Evolutionary conservation across 2,113 vertebrate species (phyloP), one percentile per base, ranked within the genome.

Genomic region (Edolisoma coerulescens): DNA sequence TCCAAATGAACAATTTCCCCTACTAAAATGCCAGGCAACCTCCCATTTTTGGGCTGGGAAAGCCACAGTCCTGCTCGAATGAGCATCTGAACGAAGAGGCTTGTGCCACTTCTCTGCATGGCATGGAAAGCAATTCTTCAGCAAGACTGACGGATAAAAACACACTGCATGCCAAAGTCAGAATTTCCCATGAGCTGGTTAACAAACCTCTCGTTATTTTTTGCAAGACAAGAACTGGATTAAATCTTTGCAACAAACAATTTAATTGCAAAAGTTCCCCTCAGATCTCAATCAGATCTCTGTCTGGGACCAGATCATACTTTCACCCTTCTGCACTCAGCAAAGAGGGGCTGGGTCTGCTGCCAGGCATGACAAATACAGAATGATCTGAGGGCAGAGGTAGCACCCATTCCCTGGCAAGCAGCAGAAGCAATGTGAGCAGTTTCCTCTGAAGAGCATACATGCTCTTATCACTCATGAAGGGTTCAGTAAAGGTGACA

Each of bases 71-170:
- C 37, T 75, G 47, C 67, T 32, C 8, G 8, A 91, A 75, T 47
- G 6, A 91, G 28, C 26, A 80, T 42, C 53, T 84, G 91, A 85
- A 90, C 79, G 83, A 87, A 88, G 41, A 91, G 49, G 68, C 79
- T 53, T 82, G 60, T 92, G 78, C 70, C 74, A 87, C 78, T 78
- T 84, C 65, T 76, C 67, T 76, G 57, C 53, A 33, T n/a, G 82
- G 70, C 41, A 44, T 28, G 54, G 70, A 64, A 73, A 65, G 28
- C 37, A 90, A 76, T 64, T 83, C 71, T 93, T 82, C 67, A 68
- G 85, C 64, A n/a, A 53, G 75, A 93, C 76, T 68, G 82, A 92
- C 70, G 85, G 82, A 71, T 56, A 88, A 83, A 89, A 93, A 85
- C 4, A 9, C 52, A 23, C 26, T 19, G 33, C 42, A 41, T 39